phyloP scores from a whole-genome alignment of 2,113 vertebrate genomes.

The Xiphorhynchus elegans region DNA sequence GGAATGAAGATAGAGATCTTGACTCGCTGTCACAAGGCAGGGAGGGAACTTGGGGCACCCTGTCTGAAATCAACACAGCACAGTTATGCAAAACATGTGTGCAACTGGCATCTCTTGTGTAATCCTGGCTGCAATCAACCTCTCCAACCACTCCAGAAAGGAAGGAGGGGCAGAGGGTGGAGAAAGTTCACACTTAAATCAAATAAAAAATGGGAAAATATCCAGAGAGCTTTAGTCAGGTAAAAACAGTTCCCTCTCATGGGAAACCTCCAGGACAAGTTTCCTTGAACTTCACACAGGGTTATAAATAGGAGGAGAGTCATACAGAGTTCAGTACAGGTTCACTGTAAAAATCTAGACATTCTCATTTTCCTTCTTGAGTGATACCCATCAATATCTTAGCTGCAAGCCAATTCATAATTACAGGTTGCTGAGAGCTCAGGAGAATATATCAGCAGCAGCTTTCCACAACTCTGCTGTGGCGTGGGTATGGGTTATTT shows the following conservation, averaged over 20 bases:
- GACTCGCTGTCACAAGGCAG: conserved; percentile 21
- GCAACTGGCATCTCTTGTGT: conserved; percentile 70
- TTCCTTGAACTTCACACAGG: conserved; percentile 46
- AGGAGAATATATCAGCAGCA: neutral
- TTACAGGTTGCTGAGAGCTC: conserved; percentile 38
- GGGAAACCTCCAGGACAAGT: conserved; percentile 66
- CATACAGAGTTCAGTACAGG: conserved; percentile 23
- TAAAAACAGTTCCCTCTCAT: conserved; percentile 60
- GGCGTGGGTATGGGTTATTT: neutral
- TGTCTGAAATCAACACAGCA: conserved; percentile 59
- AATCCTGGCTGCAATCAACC: conserved; percentile 61
- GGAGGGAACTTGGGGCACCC: conserved; percentile 29
- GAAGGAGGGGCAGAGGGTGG: conserved; percentile 61
- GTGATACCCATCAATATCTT: conserved; percentile 41
- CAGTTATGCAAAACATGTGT: conserved; percentile 73
- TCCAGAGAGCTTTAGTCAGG: conserved; percentile 71
- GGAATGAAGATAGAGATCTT: conserved; percentile 60
- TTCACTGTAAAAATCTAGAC: conserved; percentile 19
- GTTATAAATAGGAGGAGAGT: conserved; percentile 54
- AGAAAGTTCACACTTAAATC: conserved; percentile 74
- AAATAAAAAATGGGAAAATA: conserved; percentile 63
- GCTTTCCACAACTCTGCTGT: neutral
- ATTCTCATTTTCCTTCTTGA: conserved; percentile 52
- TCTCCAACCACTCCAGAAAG: conserved; percentile 61
- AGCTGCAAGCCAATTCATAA: conserved; percentile 34